Evolutionary conservation across 2,888 invertebrate species (phyloP), one percentile per base, ranked within the genome.

Genomic region (Neoascia interrupta): DNA sequence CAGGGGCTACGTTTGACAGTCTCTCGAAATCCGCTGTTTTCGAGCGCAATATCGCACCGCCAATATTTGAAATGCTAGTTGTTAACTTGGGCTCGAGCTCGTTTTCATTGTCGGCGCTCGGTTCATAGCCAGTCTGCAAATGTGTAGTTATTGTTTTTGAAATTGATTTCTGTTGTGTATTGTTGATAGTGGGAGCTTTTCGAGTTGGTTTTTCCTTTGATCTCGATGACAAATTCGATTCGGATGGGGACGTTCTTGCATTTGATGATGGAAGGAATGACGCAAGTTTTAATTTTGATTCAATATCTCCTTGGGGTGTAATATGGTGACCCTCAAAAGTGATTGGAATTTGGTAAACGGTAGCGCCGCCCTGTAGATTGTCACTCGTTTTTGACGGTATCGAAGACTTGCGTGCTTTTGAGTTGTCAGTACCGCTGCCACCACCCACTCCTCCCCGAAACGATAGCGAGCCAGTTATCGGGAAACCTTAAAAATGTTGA

Each of bases 21-120:
- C 91, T 89, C 83, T 93, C 93, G 83, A 93, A 92, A 84, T 93
- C 93, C 0, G 92, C 92, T 0, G 93, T 93, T 86, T 92, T 92
- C 1, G 92, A 93, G 81, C 91, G 89, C 79, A 93, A 85, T 16
- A 93, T 92, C 16, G 92, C 92, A 51, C 92, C 92, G 3, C 93
- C 92, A 81, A 93, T 93, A 82, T 90, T 92, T 0, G 92, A 91
- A 83, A 93, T 93, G 84, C 91, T 92, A 0, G 92, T 90, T 16
- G 91, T 89, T 60, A 88, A 84, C 81, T 87, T 89, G 5, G 90
- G 89, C 69, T 90, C 89, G 23, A 56, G 89, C 69, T 90, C 89
- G 23, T 53, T 49, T 61, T 76, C 54, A 13, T 2, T 56, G 8
- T 64, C 75, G 68, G 37, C 18, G 3, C 21, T 13, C 6, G 4